phyloP scores from a whole-genome alignment of 1,140 invertebrate genomes.

The Arion vulgaris region DNA sequence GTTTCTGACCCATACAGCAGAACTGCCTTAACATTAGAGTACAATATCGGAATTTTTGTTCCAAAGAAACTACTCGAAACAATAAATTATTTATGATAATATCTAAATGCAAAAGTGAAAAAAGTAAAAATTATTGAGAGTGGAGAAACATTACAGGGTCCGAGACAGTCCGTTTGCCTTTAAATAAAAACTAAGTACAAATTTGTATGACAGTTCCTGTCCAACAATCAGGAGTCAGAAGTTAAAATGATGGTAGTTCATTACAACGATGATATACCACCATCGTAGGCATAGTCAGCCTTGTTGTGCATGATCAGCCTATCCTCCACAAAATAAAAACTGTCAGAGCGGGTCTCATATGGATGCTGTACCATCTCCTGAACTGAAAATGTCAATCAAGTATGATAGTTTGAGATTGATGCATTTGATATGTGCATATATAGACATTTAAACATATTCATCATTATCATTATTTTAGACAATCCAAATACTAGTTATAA shows the following conservation, averaged over 20 bases:
- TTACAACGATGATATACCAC: constrained; percentile 51
- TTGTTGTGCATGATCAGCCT: constrained; percentile 99
- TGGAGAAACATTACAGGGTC: background rate
- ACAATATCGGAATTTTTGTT: too few species aligned
- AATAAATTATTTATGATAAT: too few species aligned
- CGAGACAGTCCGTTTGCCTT: background rate
- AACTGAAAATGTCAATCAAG: constrained; percentile 77
- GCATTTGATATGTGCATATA: too few species aligned
- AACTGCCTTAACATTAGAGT: too few species aligned
- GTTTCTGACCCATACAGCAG: too few species aligned
- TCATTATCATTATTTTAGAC: too few species aligned
- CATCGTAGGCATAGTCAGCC: constrained; percentile 92
- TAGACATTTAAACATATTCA: too few species aligned
- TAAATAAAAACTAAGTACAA: background rate
- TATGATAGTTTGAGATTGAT: too few species aligned
- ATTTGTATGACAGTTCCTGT: background rate
- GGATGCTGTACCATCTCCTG: constrained; percentile 96
- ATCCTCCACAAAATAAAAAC: constrained; percentile 99
- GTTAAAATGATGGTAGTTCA: background rate
- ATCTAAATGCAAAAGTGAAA: too few species aligned
- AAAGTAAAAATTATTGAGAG: background rate
- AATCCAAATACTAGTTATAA: too few species aligned
- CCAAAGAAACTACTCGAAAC: too few species aligned
- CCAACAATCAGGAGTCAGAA: background rate
- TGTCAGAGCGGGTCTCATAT: constrained; percentile 97